phyloP scores from a whole-genome alignment of 2,113 vertebrate species.

The Cervus canadensis region DNA sequence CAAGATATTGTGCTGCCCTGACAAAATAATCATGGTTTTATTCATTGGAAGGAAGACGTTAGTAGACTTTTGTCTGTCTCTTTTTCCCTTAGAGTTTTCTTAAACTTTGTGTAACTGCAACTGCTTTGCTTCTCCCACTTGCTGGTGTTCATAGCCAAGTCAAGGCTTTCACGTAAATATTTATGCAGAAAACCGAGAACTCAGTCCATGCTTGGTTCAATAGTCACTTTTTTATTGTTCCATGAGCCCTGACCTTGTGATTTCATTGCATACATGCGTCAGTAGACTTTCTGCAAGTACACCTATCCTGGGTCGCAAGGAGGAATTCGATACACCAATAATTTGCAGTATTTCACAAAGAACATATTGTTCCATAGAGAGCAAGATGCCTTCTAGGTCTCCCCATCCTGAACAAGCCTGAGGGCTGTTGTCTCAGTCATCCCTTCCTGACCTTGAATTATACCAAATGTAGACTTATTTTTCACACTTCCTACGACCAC shows the following conservation, averaged over 20 bases:
- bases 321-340: background rate
- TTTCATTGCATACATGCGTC: no score
- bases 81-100: background rate
- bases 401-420: background rate
- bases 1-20: background rate
- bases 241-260: background rate
- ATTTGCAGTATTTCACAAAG: background rate
- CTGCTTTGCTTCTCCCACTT: background rate
- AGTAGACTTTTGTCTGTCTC: background rate
- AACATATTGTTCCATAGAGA: background rate
- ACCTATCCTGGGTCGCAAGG: background rate
- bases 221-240: background rate
- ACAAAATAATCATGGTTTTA: background rate
- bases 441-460: background rate
- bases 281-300: background rate
- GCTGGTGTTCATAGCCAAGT: background rate
- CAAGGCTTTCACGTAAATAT: background rate
- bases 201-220: background rate
- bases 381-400: background rate
- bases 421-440: background rate
- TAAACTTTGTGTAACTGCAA: background rate
- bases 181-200: background rate
- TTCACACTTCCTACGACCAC: background rate
- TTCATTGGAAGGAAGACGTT: background rate
- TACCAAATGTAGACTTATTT: background rate